Evolutionary conservation across 2,888 invertebrate species (phyloP).

Genomic region (Clepsis dumicolana): DNA sequence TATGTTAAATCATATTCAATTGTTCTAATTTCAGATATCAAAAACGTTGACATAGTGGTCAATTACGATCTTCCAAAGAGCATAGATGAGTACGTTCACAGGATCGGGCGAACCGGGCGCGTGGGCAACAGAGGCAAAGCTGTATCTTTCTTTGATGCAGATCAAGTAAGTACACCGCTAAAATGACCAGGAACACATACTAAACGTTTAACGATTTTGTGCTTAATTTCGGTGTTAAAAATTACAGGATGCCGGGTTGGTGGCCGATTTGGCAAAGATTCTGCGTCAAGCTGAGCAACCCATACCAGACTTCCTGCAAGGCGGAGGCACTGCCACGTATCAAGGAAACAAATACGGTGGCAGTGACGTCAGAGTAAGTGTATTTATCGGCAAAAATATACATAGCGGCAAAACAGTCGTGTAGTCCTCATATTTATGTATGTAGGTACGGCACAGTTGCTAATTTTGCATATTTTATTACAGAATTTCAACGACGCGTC

Average conservation of each 20-base stretch:
- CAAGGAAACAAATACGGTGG: slow-evolving; percentile 88
- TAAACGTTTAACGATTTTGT: background rate
- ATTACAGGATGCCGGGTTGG: slow-evolving; percentile 86
- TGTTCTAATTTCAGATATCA: slow-evolving; percentile 88
- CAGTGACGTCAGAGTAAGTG: slow-evolving; percentile 89
- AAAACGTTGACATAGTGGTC: slow-evolving; percentile 94
- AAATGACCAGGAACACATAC: no score
- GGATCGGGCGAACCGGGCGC: slow-evolving; percentile 97
- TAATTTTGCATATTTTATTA: slow-evolving; percentile 45
- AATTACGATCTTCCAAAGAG: slow-evolving; percentile 96
- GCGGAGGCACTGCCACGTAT: slow-evolving; percentile 79
- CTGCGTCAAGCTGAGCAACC: slow-evolving; percentile 92
- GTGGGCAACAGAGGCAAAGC: slow-evolving; percentile 96
- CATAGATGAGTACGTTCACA: slow-evolving; percentile 97
- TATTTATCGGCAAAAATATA: background rate
- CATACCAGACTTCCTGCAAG: slow-evolving; percentile 91
- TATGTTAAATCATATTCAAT: no score
- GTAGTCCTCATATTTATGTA: no score
- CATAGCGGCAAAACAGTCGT: no score
- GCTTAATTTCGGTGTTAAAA: background rate
- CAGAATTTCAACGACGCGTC: slow-evolving; percentile 72
- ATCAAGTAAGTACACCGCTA: slow-evolving; percentile 60
- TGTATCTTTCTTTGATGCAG: slow-evolving; percentile 92
- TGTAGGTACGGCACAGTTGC: background rate
- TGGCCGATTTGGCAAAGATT: slow-evolving; percentile 89